These are phyloP conservation scores for Sparidentex hasta DNA, from an alignment of 2,797 vertebrate genomes.

Conservation along the genomic window DNA sequence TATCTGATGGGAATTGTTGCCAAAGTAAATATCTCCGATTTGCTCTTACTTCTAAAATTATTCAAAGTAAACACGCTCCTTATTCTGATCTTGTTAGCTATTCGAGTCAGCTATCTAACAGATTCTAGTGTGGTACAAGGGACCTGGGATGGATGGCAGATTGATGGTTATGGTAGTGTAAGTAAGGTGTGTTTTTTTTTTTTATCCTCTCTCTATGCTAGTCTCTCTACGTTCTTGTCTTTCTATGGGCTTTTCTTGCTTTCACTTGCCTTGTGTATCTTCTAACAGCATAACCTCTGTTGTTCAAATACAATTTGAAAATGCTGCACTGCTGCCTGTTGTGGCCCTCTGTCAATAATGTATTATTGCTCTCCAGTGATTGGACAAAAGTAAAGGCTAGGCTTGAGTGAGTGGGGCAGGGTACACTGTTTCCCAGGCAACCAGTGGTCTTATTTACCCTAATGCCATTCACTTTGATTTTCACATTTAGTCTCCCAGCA, in stretches of 20 bases:
- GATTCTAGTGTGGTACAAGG: slow-evolving; percentile 70
- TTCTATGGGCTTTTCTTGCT: slow-evolving; percentile 56
- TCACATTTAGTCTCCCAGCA: slow-evolving; percentile 85
- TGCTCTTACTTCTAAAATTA: slow-evolving; percentile 23
- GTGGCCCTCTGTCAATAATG: slow-evolving; percentile 88
- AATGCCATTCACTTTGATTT: slow-evolving; percentile 91
- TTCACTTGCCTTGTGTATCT: slow-evolving; percentile 69
- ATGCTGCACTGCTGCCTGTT: slow-evolving; percentile 85
- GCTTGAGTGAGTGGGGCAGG: slow-evolving; percentile 84
- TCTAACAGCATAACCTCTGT: slow-evolving; percentile 74
- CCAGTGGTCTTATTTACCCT: slow-evolving; percentile 89
- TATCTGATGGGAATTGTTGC: slow-evolving; percentile 17
- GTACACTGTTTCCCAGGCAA: slow-evolving; percentile 88
- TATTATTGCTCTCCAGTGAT: slow-evolving; percentile 87
- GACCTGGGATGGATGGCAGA: slow-evolving; percentile 74
- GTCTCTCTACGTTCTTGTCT: slow-evolving; percentile 47
- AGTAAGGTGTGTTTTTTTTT: slow-evolving; percentile 67
- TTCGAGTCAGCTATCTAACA: slow-evolving; percentile 71
- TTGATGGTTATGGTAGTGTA: slow-evolving; percentile 77
- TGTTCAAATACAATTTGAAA: slow-evolving; percentile 87
- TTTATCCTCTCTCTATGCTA: slow-evolving; percentile 55
- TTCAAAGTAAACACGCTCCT: slow-evolving; percentile 47
- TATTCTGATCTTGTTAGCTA: slow-evolving; percentile 69
- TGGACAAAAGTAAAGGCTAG: slow-evolving; percentile 88
- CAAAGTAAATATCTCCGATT: slow-evolving; percentile 28